These are phyloP conservation scores for Pontoporia blainvillei DNA, from an alignment of 2,113 vertebrate species.

Conservation along the genomic window DNA sequence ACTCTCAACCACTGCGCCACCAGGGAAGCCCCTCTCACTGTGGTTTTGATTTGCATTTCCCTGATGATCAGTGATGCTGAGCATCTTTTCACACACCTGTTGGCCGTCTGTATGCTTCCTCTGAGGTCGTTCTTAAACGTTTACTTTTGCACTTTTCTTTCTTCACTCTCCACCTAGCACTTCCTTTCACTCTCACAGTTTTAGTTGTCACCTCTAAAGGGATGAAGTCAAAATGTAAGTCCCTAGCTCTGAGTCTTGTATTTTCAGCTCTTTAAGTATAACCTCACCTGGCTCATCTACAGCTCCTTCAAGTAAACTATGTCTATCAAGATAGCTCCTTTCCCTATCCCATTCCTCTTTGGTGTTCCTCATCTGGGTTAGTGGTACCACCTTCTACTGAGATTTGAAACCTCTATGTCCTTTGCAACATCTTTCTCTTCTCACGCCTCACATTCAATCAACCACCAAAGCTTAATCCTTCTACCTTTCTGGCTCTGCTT, in stretches of 20 bases:
- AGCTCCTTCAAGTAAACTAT: background rate
- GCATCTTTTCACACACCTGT: background rate
- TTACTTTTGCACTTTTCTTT: background rate
- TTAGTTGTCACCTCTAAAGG: background rate
- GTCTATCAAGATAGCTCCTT: background rate
- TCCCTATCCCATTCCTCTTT: accelerated
- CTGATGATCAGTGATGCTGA: background rate
- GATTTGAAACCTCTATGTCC: background rate
- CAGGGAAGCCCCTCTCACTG: background rate
- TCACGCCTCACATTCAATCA: background rate
- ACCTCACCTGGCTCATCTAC: background rate
- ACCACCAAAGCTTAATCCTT: too few relatives aligned
- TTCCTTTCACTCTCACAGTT: background rate
- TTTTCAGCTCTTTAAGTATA: background rate
- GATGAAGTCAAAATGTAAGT: background rate
- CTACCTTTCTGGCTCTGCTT: background rate
- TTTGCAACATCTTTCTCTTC: background rate
- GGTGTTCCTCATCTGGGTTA: background rate
- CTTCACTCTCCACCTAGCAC: background rate
- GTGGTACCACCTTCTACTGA: background rate
- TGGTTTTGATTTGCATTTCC: background rate
- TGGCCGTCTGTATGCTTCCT: background rate
- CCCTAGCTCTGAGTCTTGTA: background rate
- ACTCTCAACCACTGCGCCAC: too few relatives aligned
- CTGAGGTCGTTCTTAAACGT: background rate